A percentile compares a stretch with the other conserved stretches of the same genome.
Evolutionary conservation across 2,797 vertebrate species (phyloP).

Genomic region (Brachyrhaphis roseni): DNA sequence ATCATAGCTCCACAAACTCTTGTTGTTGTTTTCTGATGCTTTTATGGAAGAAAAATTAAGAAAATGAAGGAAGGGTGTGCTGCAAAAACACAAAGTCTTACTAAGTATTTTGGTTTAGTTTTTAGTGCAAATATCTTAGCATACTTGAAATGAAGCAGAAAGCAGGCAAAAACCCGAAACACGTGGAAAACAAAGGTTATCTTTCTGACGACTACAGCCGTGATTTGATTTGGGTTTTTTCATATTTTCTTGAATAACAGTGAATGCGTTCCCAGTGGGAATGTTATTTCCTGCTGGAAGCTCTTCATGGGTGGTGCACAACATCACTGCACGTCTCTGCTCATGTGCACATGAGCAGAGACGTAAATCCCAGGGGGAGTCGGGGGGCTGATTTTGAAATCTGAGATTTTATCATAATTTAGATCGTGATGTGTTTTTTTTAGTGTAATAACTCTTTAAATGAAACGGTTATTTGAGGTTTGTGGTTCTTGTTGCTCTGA

Average conservation of each 20-base stretch:
- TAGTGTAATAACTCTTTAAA: background rate
- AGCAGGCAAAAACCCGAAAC: background rate
- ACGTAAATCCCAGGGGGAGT: too few species aligned
- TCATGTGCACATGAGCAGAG: background rate
- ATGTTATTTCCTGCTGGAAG: background rate
- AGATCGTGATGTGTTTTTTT: background rate
- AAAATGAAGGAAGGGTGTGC: too few species aligned
- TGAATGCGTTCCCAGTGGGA: background rate
- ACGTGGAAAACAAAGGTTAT: background rate
- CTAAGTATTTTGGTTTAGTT: too few species aligned
- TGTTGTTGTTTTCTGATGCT: background rate
- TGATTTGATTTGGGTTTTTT: background rate
- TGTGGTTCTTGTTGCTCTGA: background rate
- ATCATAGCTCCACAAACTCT: background rate
- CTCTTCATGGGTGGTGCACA: background rate
- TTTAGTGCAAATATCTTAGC: too few species aligned
- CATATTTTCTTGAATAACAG: background rate
- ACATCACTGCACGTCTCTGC: background rate
- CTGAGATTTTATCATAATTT: background rate
- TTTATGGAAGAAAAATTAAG: too few species aligned
- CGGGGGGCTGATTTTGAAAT: background rate
- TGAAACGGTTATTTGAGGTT: background rate
- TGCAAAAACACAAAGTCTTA: too few species aligned
- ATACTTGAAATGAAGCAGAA: background rate
- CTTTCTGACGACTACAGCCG: background rate